Conservation (phyloP, 1,140 invertebrate species). For the Aphis craccivora region DNA sequence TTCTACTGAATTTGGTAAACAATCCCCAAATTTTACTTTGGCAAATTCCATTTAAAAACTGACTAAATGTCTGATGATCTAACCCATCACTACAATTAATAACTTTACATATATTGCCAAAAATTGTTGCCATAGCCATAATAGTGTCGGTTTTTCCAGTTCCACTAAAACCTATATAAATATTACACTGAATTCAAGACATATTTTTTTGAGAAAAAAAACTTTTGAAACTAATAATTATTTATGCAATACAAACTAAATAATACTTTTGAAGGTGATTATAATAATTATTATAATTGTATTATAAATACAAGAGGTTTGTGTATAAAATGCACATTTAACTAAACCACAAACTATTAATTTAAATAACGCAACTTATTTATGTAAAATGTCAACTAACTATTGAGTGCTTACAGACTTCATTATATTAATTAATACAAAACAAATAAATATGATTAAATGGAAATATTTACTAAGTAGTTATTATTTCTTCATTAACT, state of each 20-base stretch:
- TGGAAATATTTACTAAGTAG: neutral
- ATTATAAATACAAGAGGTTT: neutral
- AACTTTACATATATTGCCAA: conserved; percentile 85
- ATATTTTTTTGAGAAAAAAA: neutral
- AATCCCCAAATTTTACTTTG: conserved; percentile 87
- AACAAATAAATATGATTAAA: neutral
- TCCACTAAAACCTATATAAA: conserved; percentile 72
- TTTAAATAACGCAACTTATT: neutral
- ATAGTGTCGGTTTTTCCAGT: conserved; percentile 92
- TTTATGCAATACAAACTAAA: no score
- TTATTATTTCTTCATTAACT: neutral
- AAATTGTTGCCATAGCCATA: conserved; percentile 87
- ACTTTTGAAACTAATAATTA: neutral
- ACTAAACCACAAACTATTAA: neutral
- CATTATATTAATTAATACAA: neutral
- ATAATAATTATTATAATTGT: neutral
- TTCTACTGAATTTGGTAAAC: conserved; percentile 92
- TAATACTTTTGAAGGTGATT: no score
- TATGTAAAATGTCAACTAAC: neutral
- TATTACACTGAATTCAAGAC: neutral
- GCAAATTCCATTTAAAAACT: conserved; percentile 78
- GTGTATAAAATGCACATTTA: neutral
- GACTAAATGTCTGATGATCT: conserved; percentile 86
- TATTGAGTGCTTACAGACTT: neutral
- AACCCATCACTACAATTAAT: conserved; percentile 93